Evolutionary conservation across 1,140 invertebrate genomes (phyloP).

Genomic region (Vanessa tameamea): DNA sequence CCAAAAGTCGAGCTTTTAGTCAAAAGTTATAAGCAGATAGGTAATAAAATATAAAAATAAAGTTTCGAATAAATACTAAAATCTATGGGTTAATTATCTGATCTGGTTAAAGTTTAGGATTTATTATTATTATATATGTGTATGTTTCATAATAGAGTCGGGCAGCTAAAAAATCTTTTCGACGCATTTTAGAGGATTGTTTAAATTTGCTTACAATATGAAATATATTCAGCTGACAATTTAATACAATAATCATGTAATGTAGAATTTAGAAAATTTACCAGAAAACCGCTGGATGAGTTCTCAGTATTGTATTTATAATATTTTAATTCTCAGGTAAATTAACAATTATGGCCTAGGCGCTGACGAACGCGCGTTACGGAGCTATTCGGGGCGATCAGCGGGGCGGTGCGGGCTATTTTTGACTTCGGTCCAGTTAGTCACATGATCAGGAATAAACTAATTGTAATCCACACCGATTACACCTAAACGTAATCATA

Average conservation of each 20-base stretch:
- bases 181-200: too few species aligned
- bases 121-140: too few species aligned
- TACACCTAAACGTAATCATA: neutral
- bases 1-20: too few species aligned
- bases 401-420: conserved; percentile 34
- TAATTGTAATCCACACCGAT: conserved; percentile 45
- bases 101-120: too few species aligned
- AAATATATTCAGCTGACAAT: neutral
- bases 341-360: conserved; percentile 2
- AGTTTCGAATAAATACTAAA: too few species aligned
- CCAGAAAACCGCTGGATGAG: neutral
- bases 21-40: too few species aligned
- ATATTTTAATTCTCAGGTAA: neutral
- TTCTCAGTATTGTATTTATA: neutral
- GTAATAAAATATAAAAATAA: too few species aligned
- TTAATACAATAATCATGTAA: neutral
- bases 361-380: conserved; percentile 1
- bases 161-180: too few species aligned
- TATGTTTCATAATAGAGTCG: too few species aligned
- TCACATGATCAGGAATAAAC: conserved; percentile 34
- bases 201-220: neutral
- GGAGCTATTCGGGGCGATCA: conserved; percentile 5
- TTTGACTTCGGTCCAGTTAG: conserved; percentile 24
- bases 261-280: neutral
- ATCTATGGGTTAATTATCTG: too few species aligned